Conservation (phyloP, 2,888 invertebrate genomes). For the Entomobrya proxima region DNA sequence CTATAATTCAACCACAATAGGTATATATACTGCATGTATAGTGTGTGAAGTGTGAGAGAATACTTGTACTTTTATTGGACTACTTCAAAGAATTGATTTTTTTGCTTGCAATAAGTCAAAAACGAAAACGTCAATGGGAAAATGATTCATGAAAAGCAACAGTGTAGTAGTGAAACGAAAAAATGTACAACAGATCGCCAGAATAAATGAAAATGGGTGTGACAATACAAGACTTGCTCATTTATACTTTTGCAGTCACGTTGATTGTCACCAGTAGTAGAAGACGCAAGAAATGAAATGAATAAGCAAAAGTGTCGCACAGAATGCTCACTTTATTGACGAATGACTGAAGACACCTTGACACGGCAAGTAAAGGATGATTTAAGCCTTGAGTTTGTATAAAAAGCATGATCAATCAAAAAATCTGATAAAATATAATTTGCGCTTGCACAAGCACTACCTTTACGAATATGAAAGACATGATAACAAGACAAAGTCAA, state of each 20-base stretch:
- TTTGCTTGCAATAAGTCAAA: neutral
- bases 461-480: neutral
- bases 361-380: neutral
- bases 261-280: conserved; percentile 28
- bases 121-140: conserved; percentile 33
- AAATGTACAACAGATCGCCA: neutral
- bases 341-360: conserved; percentile 42
- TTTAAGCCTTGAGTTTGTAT: conserved; percentile 14
- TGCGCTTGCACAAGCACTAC: neutral
- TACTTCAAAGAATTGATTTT: conserved; percentile 30
- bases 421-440: conserved; percentile 17
- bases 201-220: conserved; percentile 43
- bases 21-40: too few species aligned
- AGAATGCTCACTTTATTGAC: conserved; percentile 35
- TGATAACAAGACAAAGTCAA: neutral
- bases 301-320: conserved; percentile 15
- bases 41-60: conserved; percentile 31
- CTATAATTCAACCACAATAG: conserved; percentile 12
- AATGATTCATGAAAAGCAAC: conserved; percentile 3
- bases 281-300: too few species aligned
- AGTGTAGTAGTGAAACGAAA: neutral
- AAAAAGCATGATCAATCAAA: conserved; percentile 19
- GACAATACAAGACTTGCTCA: conserved; percentile 42
- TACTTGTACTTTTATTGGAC: conserved; percentile 21
- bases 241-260: conserved; percentile 12